A percentile compares a stretch with the other conserved stretches of the same genome.
Conservation (phyloP, 2,113 vertebrate genomes). For the Plestiodon gilberti region DNA sequence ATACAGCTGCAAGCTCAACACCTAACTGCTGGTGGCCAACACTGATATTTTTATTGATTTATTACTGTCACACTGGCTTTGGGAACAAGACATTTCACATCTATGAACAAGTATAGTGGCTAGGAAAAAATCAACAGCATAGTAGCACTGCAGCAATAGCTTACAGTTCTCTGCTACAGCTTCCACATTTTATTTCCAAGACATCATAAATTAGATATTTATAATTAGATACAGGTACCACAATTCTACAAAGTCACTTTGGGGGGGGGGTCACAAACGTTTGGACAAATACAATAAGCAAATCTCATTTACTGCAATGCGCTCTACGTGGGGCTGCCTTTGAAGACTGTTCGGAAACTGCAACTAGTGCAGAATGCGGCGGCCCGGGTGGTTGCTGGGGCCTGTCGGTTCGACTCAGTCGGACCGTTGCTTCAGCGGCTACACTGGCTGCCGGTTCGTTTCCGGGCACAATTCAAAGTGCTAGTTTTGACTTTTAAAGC, state of each 20-base stretch:
- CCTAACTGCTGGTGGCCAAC: not conserved
- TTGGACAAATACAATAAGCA: not conserved
- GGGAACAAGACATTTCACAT: not conserved
- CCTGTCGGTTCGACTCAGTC: no score
- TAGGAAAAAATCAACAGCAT: not conserved
- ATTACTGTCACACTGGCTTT: not conserved
- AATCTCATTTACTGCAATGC: no score
- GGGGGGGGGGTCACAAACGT: not conserved
- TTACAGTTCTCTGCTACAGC: not conserved
- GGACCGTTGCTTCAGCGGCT: no score
- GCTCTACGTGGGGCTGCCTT: no score
- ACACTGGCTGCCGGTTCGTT: no score
- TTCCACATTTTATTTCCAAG: not conserved
- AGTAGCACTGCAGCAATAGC: not conserved
- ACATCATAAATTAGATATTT: not conserved
- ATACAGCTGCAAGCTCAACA: not conserved
- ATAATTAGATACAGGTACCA: not conserved
- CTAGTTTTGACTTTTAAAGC: no score
- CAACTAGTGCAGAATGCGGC: no score
- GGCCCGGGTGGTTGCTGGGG: no score
- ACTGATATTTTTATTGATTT: not conserved
- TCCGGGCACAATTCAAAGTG: no score
- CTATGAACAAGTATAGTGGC: not conserved
- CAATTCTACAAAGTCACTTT: not conserved
- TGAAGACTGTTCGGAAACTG: no score